Conservation (phyloP, 2,797 vertebrate species). For the Linurgus olivaceus region DNA sequence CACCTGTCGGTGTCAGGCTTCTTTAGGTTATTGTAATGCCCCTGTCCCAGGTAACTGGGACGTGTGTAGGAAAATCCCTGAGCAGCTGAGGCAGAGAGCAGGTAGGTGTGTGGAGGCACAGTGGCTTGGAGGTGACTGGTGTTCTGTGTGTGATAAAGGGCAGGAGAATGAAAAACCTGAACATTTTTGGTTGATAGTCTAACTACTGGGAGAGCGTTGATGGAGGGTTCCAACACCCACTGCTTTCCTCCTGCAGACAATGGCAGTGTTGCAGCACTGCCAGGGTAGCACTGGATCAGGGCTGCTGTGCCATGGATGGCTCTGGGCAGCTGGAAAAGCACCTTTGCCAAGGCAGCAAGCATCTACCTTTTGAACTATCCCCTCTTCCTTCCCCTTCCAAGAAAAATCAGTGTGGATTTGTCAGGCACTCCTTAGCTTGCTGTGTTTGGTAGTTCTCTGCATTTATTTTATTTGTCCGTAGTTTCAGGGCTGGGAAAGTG, state of each 20-base stretch:
- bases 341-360: background rate
- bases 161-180: background rate
- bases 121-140: background rate
- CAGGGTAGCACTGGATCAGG: rapidly evolving
- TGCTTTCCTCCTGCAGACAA: background rate
- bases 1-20: background rate
- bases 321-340: background rate
- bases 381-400: background rate
- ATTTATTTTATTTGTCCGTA: slow-evolving; percentile 19
- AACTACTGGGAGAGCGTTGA: background rate
- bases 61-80: rapidly evolving
- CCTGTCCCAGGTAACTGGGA: background rate
- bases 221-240: background rate
- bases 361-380: background rate
- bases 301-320: background rate
- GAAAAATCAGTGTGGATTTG: background rate
- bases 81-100: background rate
- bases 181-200: background rate
- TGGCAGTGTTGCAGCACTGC: too few relatives aligned
- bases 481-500: background rate
- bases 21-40: background rate
- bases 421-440: background rate
- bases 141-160: background rate
- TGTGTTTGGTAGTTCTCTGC: background rate
- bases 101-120: rapidly evolving